Conservation (phyloP, 2,888 invertebrate species). For the Euplexia lucipara region DNA sequence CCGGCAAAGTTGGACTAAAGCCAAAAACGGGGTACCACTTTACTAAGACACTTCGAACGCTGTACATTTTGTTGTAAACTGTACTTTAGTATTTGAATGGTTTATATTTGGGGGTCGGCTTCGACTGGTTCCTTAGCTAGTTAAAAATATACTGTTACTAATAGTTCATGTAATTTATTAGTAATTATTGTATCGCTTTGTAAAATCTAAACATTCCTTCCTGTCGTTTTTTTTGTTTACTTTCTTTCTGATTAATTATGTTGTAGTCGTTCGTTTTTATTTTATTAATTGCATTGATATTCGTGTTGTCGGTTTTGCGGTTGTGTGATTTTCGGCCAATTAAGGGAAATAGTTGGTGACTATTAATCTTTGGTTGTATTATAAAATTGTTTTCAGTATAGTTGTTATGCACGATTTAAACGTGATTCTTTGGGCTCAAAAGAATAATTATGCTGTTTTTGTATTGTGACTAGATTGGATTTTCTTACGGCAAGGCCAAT, state of each 20-base stretch:
- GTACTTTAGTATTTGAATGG: constrained; percentile 33
- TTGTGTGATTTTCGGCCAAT: constrained; percentile 30
- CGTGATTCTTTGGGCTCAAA: too few species aligned
- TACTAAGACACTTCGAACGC: constrained; percentile 54
- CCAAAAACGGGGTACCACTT: constrained; percentile 69
- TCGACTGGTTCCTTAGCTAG: constrained; percentile 37
- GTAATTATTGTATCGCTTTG: constrained; percentile 59
- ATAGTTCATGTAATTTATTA: constrained; percentile 66
- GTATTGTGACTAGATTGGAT: too few species aligned
- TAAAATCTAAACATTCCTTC: constrained; percentile 63
- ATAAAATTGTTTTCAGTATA: background rate
- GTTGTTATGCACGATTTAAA: too few species aligned
- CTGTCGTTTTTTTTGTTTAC: constrained; percentile 48
- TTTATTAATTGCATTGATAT: constrained; percentile 30
- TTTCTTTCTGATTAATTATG: constrained; percentile 47
- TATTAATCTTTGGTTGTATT: constrained; percentile 2
- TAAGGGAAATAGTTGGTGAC: constrained; percentile 20
- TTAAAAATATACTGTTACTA: constrained; percentile 62
- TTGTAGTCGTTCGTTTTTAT: constrained; percentile 28
- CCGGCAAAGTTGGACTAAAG: constrained; percentile 67
- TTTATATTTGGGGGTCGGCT: constrained; percentile 27
- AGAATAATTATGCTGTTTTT: too few species aligned
- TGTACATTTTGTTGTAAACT: constrained; percentile 52
- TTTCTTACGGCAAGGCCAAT: too few species aligned
- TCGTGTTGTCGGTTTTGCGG: constrained; percentile 23